These are phyloP conservation scores for Albula glossodonta DNA, from an alignment of 2,113 vertebrate genomes.

Conservation along the genomic window DNA sequence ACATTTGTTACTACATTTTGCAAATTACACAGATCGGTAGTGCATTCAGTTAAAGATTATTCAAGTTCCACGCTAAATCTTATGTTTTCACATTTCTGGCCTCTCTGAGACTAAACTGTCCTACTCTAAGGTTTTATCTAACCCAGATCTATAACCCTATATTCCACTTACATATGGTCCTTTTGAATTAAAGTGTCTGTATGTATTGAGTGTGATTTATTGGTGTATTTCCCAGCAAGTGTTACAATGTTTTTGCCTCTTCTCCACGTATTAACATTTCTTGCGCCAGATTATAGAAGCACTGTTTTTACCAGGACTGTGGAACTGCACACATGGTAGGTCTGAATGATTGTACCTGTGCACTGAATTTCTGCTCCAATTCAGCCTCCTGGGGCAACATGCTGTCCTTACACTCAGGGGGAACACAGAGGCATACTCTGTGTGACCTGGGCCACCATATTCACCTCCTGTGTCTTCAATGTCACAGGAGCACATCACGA, in stretches of 20 bases:
- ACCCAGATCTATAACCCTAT: no score
- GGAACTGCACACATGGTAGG: not conserved
- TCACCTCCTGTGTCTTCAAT: constrained; percentile 4
- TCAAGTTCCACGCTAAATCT: no score
- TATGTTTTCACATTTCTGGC: no score
- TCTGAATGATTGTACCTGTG: not conserved
- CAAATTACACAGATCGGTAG: no score
- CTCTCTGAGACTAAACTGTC: no score
- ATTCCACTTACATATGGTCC: no score
- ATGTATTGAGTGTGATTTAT: not conserved
- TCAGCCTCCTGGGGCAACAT: not conserved
- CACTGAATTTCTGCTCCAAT: not conserved
- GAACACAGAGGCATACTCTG: not conserved
- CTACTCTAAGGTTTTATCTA: no score
- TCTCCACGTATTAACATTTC: not conserved
- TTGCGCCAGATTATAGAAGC: not conserved
- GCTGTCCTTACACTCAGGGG: constrained; percentile 2
- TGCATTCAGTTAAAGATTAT: no score
- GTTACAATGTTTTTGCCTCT: not conserved
- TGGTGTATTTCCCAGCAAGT: not conserved
- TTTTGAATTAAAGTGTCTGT: no score
- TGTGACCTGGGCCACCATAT: not conserved
- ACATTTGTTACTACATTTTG: no score
- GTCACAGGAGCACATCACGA: no score
- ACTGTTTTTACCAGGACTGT: not conserved